Evolutionary conservation across 2,888 invertebrate genomes (phyloP).

Genomic region (Drosophila sordidula): DNA sequence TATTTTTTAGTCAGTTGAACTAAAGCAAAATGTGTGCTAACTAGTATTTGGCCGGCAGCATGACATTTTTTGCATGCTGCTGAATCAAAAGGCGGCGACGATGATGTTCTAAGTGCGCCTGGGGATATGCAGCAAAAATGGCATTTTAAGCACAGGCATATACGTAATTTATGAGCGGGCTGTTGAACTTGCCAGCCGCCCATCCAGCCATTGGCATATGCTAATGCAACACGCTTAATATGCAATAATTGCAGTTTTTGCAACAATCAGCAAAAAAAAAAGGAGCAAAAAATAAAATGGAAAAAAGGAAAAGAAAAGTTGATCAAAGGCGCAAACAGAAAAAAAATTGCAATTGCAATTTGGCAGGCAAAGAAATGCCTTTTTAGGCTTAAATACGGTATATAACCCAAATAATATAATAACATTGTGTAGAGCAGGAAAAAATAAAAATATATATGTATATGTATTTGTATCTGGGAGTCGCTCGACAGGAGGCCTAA

Average conservation of each 20-base stretch:
- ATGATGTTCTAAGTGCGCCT: slow-evolving; percentile 59
- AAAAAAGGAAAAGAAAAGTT: neutral
- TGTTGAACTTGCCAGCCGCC: slow-evolving; percentile 38
- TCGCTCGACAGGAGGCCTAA: slow-evolving; percentile 43
- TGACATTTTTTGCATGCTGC: slow-evolving; percentile 38
- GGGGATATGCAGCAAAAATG: slow-evolving; percentile 76
- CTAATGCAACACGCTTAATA: slow-evolving; percentile 58
- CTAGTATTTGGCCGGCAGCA: slow-evolving; percentile 21
- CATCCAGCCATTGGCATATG: slow-evolving; percentile 30
- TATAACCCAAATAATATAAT: slow-evolving; percentile 54
- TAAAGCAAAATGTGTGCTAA: slow-evolving; percentile 3
- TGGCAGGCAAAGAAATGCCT: slow-evolving; percentile 18
- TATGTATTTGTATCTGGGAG: neutral
- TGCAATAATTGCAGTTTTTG: slow-evolving; percentile 64
- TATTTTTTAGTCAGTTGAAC: slow-evolving; percentile 3
- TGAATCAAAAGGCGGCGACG: slow-evolving; percentile 45
- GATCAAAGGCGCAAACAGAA: neutral
- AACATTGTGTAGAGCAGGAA: slow-evolving; percentile 23
- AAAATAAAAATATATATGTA: neutral
- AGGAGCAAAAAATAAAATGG: neutral
- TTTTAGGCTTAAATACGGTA: slow-evolving; percentile 30
- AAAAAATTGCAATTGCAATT: slow-evolving; percentile 26
- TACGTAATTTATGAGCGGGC: slow-evolving; percentile 54
- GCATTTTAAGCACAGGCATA: slow-evolving; percentile 50
- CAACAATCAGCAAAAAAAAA: slow-evolving; percentile 48